Percentiles rank a stretch among this genome's conserved stretches.
These are phyloP conservation scores for Zelleria hepariella DNA, from an alignment of 2,888 invertebrate species.

Conservation along the genomic window DNA sequence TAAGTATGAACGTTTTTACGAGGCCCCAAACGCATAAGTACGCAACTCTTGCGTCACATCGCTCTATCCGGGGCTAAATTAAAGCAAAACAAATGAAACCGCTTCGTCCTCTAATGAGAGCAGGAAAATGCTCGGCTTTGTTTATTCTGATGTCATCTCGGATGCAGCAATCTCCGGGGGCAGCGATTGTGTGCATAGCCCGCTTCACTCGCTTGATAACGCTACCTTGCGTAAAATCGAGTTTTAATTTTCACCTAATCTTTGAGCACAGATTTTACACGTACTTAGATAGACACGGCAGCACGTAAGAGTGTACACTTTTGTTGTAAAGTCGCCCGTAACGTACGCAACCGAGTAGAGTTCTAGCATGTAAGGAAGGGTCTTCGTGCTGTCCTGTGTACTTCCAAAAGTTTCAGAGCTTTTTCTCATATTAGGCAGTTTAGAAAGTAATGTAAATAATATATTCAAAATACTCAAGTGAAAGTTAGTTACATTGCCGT, in stretches of 20 bases:
- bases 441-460: neutral
- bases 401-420: no score
- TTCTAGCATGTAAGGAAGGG: no score
- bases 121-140: conserved; percentile 47
- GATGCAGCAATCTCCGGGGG: conserved; percentile 42
- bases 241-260: neutral
- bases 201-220: conserved; percentile 19
- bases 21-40: neutral
- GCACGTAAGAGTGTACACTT: no score
- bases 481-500: neutral
- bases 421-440: neutral
- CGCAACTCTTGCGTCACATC: neutral
- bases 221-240: neutral
- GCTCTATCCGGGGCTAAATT: conserved; percentile 5
- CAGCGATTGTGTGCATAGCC: conserved; percentile 36
- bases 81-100: conserved; percentile 16
- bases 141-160: conserved; percentile 58
- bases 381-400: no score
- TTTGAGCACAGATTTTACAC: neutral
- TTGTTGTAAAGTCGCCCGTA: no score
- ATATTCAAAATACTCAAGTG: conserved; percentile 1
- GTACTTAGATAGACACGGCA: neutral
- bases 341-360: no score
- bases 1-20: neutral
- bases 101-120: conserved; percentile 26